phyloP scores from a whole-genome alignment of 35 echinoderm and acorn worm species.

The Antedon bifida region DNA sequence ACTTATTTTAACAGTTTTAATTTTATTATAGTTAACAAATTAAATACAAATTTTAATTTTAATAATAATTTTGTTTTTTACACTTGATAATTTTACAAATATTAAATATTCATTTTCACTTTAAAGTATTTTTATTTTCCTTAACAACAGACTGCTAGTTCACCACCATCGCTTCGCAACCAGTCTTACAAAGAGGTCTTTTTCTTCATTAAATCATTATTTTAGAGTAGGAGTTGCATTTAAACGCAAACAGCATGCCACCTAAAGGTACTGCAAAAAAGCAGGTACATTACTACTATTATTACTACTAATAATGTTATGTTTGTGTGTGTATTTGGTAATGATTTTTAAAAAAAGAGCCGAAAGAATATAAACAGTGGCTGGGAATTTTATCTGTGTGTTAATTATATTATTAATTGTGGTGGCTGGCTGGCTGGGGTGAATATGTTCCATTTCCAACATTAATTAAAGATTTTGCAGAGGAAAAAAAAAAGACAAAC shows the following conservation, averaged over 20 bases:
- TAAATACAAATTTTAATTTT: neutral
- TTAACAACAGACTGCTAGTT: neutral
- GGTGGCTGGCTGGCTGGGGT: no score
- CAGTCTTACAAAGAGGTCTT: neutral
- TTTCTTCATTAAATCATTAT: neutral
- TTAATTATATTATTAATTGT: no score
- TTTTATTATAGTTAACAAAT: neutral
- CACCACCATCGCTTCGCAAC: neutral
- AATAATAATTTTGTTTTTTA: neutral
- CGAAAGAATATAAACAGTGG: no score
- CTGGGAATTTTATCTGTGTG: no score
- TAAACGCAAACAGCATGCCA: neutral
- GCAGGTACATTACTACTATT: neutral
- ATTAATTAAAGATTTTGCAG: no score
- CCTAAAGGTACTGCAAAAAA: neutral
- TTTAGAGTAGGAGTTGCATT: neutral
- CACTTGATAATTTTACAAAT: neutral
- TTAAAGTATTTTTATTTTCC: neutral
- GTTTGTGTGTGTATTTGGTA: no score
- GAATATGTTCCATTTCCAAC: no score
- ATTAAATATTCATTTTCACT: neutral
- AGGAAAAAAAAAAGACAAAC: no score
- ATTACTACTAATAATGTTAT: no score
- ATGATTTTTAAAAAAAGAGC: no score
- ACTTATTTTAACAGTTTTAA: neutral